A percentile compares a stretch with the other conserved stretches of the same genome.
These are phyloP conservation scores for Pseudois nayaur DNA, from an alignment of 2,113 vertebrate genomes.

Conservation along the genomic window DNA sequence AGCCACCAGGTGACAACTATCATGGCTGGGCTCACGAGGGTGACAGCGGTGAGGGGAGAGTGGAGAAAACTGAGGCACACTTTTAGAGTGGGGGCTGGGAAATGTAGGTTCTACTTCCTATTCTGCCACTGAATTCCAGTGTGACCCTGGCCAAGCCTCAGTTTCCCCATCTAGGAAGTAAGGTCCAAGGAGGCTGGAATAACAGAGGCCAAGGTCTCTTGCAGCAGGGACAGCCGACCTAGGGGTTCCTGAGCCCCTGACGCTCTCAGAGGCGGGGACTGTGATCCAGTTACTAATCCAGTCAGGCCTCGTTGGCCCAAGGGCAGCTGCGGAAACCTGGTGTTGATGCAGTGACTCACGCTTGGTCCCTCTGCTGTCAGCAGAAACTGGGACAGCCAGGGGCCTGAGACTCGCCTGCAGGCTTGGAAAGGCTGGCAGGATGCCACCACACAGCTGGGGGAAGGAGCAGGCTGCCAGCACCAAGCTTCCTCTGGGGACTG, in stretches of 20 bases:
- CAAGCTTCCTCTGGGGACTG: neutral
- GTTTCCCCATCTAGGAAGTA: neutral
- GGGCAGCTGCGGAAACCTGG: conserved; percentile 56
- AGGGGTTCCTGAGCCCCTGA: neutral
- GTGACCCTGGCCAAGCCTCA: neutral
- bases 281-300: conserved; percentile 64
- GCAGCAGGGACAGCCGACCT: neutral
- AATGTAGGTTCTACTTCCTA: neutral
- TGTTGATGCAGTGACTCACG: neutral
- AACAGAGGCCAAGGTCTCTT: neutral
- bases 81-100: neutral
- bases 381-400: conserved; percentile 61
- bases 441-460: neutral
- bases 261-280: neutral
- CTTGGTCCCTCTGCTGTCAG: neutral
- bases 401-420: neutral
- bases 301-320: neutral
- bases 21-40: accelerated
- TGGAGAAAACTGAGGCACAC: neutral
- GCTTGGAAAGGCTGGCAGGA: neutral
- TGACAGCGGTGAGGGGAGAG: neutral
- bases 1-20: neutral
- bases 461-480: neutral
- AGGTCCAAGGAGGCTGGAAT: neutral
- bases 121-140: neutral